These are phyloP conservation scores for Hycleus phaleratus DNA, from an alignment of 1,140 invertebrate species.

Conservation along the genomic window DNA sequence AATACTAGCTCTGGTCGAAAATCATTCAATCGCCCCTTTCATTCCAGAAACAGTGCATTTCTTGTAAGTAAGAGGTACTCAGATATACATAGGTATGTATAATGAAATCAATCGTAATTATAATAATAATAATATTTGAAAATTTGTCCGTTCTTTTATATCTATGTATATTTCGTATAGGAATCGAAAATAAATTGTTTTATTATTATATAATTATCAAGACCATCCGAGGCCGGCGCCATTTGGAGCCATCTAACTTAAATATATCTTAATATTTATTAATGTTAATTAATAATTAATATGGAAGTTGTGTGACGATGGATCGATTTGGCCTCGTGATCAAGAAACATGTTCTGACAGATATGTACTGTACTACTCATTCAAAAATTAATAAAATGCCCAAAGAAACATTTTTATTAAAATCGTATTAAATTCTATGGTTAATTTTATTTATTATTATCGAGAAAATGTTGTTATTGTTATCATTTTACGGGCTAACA, in stretches of 20 bases:
- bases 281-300: no score
- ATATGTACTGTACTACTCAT: slow-evolving; percentile 15
- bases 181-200: background rate
- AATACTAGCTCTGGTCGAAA: slow-evolving; percentile 23
- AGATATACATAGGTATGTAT: background rate
- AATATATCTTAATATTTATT: no score
- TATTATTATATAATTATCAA: background rate
- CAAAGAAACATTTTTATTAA: slow-evolving; percentile 38
- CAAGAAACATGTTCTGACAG: slow-evolving; percentile 6
- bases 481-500: slow-evolving; percentile 25
- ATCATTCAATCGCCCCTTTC: slow-evolving; percentile 25
- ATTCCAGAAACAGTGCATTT: slow-evolving; percentile 22
- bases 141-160: no score
- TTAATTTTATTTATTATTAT: slow-evolving; percentile 32
- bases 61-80: slow-evolving; percentile 15
- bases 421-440: slow-evolving; percentile 37
- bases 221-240: background rate
- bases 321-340: background rate
- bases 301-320: no score
- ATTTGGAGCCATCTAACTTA: no score
- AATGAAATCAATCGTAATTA: background rate
- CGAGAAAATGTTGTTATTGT: slow-evolving; percentile 35
- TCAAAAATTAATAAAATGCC: slow-evolving; percentile 29
- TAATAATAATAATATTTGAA: no score
- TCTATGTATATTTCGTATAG: background rate